phyloP scores from a whole-genome alignment of 53 echinoderm and acorn worm species.

The Astropecten irregularis region DNA sequence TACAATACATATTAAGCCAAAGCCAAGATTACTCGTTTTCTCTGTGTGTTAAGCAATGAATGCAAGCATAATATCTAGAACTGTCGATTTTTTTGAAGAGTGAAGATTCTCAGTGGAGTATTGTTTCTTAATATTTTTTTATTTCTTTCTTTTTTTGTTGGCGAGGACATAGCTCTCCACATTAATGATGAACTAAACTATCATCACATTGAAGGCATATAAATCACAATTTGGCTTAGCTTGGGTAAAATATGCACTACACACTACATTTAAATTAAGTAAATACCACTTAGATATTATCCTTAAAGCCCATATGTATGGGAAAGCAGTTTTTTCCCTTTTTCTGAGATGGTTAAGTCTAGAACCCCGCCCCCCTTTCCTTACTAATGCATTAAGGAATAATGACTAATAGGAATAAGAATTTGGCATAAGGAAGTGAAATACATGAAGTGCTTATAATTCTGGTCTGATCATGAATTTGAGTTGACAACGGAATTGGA shows the following conservation, averaged over 20 bases:
- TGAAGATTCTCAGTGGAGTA: not conserved
- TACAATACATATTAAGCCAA: slow-evolving; percentile 50
- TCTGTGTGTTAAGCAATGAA: not conserved
- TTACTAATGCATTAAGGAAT: no score
- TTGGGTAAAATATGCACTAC: slow-evolving; percentile 59
- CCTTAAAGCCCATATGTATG: not conserved
- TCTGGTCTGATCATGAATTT: no score
- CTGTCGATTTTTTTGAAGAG: not conserved
- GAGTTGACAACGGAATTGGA: no score
- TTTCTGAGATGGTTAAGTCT: not conserved
- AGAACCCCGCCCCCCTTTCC: no score
- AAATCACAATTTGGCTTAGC: slow-evolving; percentile 22
- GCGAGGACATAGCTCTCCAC: no score
- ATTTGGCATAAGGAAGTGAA: no score
- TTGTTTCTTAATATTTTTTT: no score
- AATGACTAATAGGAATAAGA: no score
- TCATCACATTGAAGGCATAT: slow-evolving; percentile 10
- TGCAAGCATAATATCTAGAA: slow-evolving; percentile 13
- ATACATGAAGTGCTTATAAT: no score
- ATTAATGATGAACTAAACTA: not conserved
- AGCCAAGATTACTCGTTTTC: not conserved
- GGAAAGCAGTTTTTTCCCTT: slow-evolving; percentile 10
- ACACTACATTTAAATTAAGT: slow-evolving; percentile 47
- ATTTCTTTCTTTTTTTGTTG: no score
- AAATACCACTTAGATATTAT: slow-evolving; percentile 34